A percentile compares a stretch with the other conserved stretches of the same genome.
phyloP scores from a whole-genome alignment of 2,888 invertebrate genomes.

The Melanchra persicariae region DNA sequence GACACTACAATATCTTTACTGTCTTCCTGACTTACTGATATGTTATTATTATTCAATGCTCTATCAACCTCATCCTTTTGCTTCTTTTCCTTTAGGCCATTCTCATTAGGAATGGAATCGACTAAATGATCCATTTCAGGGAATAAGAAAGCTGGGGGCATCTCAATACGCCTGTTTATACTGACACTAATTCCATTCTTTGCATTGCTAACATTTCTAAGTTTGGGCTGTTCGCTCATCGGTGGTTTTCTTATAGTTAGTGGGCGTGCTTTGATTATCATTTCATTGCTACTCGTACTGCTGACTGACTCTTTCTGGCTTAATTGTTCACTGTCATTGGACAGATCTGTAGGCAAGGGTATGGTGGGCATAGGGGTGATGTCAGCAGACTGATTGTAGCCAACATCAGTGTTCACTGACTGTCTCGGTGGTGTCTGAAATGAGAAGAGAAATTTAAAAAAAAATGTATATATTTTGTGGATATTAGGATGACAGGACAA shows the following conservation, averaged over 20 bases:
- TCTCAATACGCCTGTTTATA: slow-evolving; percentile 94
- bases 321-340: slow-evolving; percentile 79
- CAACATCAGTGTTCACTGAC: slow-evolving; percentile 84
- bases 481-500: not conserved
- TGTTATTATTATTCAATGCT: slow-evolving; percentile 81
- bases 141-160: slow-evolving; percentile 95
- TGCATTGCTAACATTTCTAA: slow-evolving; percentile 91
- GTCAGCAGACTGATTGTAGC: slow-evolving; percentile 79
- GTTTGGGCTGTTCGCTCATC: slow-evolving; percentile 94
- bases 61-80: slow-evolving; percentile 87
- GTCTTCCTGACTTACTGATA: slow-evolving; percentile 78
- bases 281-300: slow-evolving; percentile 81
- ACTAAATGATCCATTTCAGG: slow-evolving; percentile 93
- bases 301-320: slow-evolving; percentile 87
- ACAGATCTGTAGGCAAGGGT: slow-evolving; percentile 79
- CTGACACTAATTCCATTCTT: slow-evolving; percentile 92
- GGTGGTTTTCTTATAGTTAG: slow-evolving; percentile 96
- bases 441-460: slow-evolving; percentile 14
- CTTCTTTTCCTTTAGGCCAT: slow-evolving; percentile 83
- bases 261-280: slow-evolving; percentile 95
- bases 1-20: slow-evolving; percentile 83
- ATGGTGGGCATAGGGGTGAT: slow-evolving; percentile 79
- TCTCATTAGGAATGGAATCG: slow-evolving; percentile 84
- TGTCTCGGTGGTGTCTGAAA: slow-evolving; percentile 90
- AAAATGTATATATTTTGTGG: too few relatives aligned